A percentile compares a stretch with the other conserved stretches of the same genome.
Evolutionary conservation across 2,888 invertebrate genomes (phyloP).

Genomic region (Chymomyza procnemis): DNA sequence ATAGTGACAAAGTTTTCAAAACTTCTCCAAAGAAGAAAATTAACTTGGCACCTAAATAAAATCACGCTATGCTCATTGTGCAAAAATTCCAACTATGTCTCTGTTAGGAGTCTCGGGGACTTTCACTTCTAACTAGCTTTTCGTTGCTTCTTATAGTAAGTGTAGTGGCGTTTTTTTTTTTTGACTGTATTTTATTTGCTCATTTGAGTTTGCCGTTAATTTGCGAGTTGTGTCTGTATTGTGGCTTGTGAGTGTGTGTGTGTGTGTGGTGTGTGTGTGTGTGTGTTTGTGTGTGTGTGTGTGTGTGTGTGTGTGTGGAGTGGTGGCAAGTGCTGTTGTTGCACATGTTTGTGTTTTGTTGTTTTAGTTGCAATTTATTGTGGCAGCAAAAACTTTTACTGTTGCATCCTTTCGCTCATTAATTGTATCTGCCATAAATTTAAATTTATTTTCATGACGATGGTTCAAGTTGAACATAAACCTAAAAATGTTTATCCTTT

Average conservation of each 20-base stretch:
- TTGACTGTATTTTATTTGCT: slow-evolving; percentile 41
- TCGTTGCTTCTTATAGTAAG: slow-evolving; percentile 3
- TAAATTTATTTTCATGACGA: slow-evolving; percentile 56
- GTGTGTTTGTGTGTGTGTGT: slow-evolving; percentile 9
- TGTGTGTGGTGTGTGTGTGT: slow-evolving; percentile 1
- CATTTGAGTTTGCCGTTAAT: slow-evolving; percentile 55
- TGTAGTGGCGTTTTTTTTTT: not conserved
- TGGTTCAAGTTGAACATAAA: slow-evolving; percentile 51
- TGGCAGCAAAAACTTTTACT: slow-evolving; percentile 43
- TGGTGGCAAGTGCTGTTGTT: slow-evolving; percentile 9
- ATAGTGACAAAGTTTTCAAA: too few species aligned
- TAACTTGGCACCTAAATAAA: too few species aligned
- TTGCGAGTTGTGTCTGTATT: slow-evolving; percentile 24
- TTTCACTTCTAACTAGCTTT: slow-evolving; percentile 29
- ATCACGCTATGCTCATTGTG: not conserved
- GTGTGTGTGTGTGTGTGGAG: slow-evolving; percentile 8
- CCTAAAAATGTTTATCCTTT: slow-evolving; percentile 57
- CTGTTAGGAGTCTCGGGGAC: slow-evolving; percentile 8
- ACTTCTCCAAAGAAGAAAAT: too few species aligned
- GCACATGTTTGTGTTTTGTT: not conserved
- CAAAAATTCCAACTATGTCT: slow-evolving; percentile 26
- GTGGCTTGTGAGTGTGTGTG: slow-evolving; percentile 9
- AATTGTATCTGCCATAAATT: slow-evolving; percentile 56
- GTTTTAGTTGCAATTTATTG: not conserved
- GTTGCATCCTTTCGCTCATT: slow-evolving; percentile 43